Evolutionary conservation across 2,888 invertebrate genomes (phyloP).

Genomic region (Hyposoter dolosus): DNA sequence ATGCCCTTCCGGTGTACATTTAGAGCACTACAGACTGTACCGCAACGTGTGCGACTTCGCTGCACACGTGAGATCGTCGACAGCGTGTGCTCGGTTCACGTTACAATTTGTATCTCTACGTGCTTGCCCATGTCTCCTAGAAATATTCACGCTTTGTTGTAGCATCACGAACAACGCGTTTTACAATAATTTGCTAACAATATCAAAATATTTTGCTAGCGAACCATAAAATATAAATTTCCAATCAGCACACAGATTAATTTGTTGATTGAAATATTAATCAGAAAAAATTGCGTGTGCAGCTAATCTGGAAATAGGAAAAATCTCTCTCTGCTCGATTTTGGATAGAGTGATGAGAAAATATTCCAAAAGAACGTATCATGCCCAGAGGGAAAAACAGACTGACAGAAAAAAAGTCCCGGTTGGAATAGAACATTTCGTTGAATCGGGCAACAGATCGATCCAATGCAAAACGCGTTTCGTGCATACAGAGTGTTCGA

Average conservation of each 20-base stretch:
- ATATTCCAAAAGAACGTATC: background rate
- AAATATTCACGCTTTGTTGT: background rate
- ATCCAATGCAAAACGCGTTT: background rate
- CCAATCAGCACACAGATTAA: too few relatives aligned
- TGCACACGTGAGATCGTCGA: slow-evolving; percentile 31
- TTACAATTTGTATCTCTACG: slow-evolving; percentile 68
- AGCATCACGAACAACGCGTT: background rate
- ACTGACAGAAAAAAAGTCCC: background rate
- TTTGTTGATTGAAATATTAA: background rate
- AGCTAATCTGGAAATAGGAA: background rate
- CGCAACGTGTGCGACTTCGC: slow-evolving; percentile 21
- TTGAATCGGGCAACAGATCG: background rate
- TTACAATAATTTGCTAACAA: background rate
- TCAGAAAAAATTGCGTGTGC: background rate
- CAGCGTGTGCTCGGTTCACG: slow-evolving; percentile 49
- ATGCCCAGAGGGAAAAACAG: background rate
- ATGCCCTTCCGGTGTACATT: slow-evolving; percentile 76
- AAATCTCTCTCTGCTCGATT: background rate
- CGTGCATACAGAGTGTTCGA: background rate
- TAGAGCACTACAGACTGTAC: slow-evolving; percentile 57
- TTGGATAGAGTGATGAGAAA: background rate
- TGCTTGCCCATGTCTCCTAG: background rate
- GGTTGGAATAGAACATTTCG: background rate
- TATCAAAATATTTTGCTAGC: background rate
- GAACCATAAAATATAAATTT: too few relatives aligned